These are phyloP conservation scores for Eudemis profundana DNA, from an alignment of 2,888 invertebrate species.

Conservation along the genomic window DNA sequence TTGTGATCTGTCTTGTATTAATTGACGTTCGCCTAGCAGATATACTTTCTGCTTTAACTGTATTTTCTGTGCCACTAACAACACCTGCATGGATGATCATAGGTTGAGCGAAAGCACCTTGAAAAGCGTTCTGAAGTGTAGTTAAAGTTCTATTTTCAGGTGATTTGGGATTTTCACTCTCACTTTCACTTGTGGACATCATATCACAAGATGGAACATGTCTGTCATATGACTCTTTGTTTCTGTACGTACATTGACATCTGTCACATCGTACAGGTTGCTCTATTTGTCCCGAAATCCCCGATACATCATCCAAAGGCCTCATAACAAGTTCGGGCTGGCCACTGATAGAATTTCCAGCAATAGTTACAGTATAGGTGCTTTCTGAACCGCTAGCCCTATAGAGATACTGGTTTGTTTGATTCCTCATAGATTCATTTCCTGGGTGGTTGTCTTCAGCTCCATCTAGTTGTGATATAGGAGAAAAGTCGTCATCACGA, in stretches of 20 bases:
- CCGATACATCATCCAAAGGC: constrained; percentile 72
- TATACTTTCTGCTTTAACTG: constrained; percentile 80
- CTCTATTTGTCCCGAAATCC: constrained; percentile 82
- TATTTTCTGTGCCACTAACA: constrained; percentile 76
- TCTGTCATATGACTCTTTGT: constrained; percentile 91
- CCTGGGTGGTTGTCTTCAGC: constrained; percentile 86
- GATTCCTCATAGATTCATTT: constrained; percentile 68
- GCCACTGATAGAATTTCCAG: constrained; percentile 81
- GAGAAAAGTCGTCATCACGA: constrained; percentile 71
- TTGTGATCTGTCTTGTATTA: constrained; percentile 82
- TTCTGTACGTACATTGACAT: constrained; percentile 94
- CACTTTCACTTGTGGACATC: constrained; percentile 92
- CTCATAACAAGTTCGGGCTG: constrained; percentile 79
- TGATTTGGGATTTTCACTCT: constrained; percentile 88
- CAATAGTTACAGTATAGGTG: constrained; percentile 80
- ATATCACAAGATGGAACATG: constrained; percentile 92
- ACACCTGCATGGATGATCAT: constrained; percentile 81
- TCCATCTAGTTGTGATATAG: constrained; percentile 89
- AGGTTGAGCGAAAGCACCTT: constrained; percentile 80
- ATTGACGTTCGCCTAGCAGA: constrained; percentile 80
- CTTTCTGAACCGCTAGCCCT: constrained; percentile 80
- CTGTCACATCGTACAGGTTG: constrained; percentile 94
- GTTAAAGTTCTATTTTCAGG: constrained; percentile 82
- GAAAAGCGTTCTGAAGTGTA: constrained; percentile 81
- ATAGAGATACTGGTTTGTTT: constrained; percentile 76